These are phyloP conservation scores for Pantala flavescens DNA, from an alignment of 1,140 invertebrate genomes.

Conservation along the genomic window DNA sequence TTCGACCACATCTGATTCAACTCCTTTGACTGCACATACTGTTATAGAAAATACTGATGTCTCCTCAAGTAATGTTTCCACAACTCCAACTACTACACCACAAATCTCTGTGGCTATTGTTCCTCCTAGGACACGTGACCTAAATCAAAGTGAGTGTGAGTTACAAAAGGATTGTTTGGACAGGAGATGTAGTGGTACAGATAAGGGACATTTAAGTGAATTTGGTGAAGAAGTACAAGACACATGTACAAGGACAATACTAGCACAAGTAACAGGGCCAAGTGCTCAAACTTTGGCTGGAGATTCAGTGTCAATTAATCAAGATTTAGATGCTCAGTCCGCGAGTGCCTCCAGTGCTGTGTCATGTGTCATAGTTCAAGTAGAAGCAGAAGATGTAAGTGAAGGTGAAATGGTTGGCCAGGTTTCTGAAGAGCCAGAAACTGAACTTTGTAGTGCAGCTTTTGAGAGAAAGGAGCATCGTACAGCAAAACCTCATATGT, in stretches of 20 bases:
- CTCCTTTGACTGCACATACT: background rate
- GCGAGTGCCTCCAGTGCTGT: background rate
- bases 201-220: background rate
- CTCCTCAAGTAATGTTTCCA: background rate
- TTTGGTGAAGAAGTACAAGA: background rate
- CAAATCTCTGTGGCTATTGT: background rate
- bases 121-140: background rate
- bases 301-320: conserved; percentile 7
- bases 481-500: conserved; percentile 24
- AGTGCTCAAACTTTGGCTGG: background rate
- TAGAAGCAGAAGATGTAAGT: background rate
- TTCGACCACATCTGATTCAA: background rate
- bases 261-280: background rate
- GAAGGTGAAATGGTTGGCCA: background rate
- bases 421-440: background rate
- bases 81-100: background rate
- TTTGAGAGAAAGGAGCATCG: background rate
- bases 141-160: background rate
- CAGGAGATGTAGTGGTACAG: background rate
- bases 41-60: background rate
- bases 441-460: background rate
- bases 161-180: background rate
- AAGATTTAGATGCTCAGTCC: background rate
- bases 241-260: background rate
- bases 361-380: background rate